These are phyloP conservation scores for Australoheros facetus DNA, from an alignment of 2,797 vertebrate species.

Conservation along the genomic window DNA sequence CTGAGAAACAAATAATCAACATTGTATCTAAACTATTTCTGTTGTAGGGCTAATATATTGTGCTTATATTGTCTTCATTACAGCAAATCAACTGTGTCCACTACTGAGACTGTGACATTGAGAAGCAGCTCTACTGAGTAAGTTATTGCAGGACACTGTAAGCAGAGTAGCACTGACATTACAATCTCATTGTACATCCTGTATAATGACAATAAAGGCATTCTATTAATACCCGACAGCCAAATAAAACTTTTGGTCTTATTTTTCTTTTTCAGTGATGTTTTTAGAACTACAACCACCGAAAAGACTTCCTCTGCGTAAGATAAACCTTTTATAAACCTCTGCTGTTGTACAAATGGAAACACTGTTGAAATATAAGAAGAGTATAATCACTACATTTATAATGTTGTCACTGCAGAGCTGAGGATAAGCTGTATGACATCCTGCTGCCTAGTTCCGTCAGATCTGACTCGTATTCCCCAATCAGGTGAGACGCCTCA, in stretches of 20 bases:
- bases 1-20: background rate
- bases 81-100: slow-evolving; percentile 54
- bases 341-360: background rate
- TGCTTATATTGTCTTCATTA: background rate
- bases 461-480: slow-evolving; percentile 27
- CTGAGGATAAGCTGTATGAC: slow-evolving; percentile 64
- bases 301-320: slow-evolving; percentile 56
- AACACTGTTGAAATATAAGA: background rate
- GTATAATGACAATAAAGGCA: too few relatives aligned
- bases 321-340: slow-evolving; percentile 18
- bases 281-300: slow-evolving; percentile 22
- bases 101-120: slow-evolving; percentile 56
- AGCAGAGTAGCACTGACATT: background rate
- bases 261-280: slow-evolving; percentile 40
- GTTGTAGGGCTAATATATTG: slow-evolving; percentile 27
- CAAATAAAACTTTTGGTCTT: background rate
- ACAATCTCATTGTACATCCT: too few relatives aligned
- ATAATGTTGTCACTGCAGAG: slow-evolving; percentile 34
- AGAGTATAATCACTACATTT: background rate
- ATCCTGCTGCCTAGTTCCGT: slow-evolving; percentile 58
- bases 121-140: slow-evolving; percentile 51
- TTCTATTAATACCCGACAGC: background rate
- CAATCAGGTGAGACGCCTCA: slow-evolving; percentile 57
- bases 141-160: slow-evolving; percentile 27
- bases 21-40: slow-evolving; percentile 6